These are phyloP conservation scores for Actias luna DNA, from an alignment of 2,888 invertebrate genomes.

Conservation along the genomic window DNA sequence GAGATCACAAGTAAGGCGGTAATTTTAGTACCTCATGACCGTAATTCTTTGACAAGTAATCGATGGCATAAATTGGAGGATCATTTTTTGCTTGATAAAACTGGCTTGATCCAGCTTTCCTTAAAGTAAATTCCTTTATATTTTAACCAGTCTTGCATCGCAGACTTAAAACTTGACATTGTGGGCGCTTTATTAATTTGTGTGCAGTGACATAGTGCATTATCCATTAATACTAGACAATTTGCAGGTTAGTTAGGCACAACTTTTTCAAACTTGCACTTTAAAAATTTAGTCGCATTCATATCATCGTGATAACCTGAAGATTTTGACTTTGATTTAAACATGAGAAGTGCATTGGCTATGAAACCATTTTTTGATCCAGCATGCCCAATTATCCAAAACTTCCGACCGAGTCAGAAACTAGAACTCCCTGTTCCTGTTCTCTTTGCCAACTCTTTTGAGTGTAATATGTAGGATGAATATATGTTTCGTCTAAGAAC, in stretches of 20 bases:
- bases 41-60: too few relatives aligned
- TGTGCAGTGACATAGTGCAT: conserved; percentile 4
- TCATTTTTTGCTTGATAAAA: too few relatives aligned
- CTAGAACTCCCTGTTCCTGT: conserved; percentile 17
- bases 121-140: too few relatives aligned
- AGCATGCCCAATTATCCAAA: background rate
- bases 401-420: background rate
- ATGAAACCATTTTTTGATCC: conserved; percentile 12
- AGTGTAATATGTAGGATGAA: conserved; percentile 18
- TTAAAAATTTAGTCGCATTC: conserved; percentile 11
- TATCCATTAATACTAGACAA: conserved; percentile 1
- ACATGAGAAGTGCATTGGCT: conserved; percentile 11
- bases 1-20: conserved; percentile 11
- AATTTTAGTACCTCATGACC: too few relatives aligned
- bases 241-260: background rate
- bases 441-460: conserved; percentile 22
- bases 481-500: conserved; percentile 27
- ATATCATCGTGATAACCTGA: conserved; percentile 17
- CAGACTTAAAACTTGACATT: background rate
- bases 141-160: conserved; percentile 1
- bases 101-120: too few relatives aligned
- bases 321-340: conserved; percentile 17
- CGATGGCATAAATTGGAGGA: too few relatives aligned
- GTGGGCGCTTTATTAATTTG: background rate
- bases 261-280: conserved; percentile 5